Conservation (phyloP, 2,113 vertebrate species). For the Cavia porcellus region DNA sequence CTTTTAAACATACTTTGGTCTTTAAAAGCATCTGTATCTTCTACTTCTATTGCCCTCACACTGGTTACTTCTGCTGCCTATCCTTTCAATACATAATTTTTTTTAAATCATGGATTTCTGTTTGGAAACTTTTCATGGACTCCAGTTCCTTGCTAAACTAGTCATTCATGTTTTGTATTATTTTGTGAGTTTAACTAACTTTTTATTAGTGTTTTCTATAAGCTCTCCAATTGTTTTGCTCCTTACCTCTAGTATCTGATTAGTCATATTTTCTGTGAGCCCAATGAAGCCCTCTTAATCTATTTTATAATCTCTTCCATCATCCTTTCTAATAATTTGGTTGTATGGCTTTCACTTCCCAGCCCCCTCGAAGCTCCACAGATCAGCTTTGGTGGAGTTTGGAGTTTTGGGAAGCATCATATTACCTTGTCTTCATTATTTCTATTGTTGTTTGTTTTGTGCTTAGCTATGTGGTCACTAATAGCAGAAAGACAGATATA, state of each 20-base stretch:
- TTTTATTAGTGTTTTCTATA: not conserved
- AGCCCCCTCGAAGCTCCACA: not conserved
- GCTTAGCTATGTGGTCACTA: not conserved
- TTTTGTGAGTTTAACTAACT: not conserved
- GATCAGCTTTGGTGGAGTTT: not conserved
- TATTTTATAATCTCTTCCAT: not conserved
- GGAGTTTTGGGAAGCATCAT: not conserved
- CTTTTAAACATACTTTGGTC: not conserved
- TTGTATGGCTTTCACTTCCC: not conserved
- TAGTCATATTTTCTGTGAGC: not conserved
- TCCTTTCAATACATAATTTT: not conserved
- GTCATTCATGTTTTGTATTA: not conserved
- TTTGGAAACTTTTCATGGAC: not conserved
- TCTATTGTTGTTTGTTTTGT: not conserved
- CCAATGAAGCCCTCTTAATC: not conserved
- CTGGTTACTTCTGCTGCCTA: not conserved
- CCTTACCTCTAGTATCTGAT: not conserved
- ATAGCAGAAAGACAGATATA: not conserved
- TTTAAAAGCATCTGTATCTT: not conserved
- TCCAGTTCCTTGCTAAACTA: not conserved
- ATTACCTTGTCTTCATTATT: not conserved
- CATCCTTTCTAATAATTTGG: not conserved
- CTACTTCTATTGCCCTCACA: not conserved
- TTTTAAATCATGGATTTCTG: not conserved
- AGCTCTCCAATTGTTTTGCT: not conserved